phyloP scores from a whole-genome alignment of 2,797 vertebrate genomes.

The Platyrinchus mystaceus region DNA sequence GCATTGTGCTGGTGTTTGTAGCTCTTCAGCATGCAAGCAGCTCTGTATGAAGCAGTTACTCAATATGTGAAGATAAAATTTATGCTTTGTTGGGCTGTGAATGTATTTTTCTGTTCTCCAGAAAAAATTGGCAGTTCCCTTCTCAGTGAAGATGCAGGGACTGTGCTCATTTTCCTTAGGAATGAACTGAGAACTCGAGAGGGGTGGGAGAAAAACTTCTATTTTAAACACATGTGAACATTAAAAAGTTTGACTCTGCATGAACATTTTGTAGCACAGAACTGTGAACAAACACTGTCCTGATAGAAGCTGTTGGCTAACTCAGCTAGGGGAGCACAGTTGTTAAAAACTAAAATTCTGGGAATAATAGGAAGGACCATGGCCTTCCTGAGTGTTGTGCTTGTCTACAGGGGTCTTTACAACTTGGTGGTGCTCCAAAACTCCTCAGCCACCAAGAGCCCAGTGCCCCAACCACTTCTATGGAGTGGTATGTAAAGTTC shows the following conservation, averaged over 20 bases:
- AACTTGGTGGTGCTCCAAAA: neutral
- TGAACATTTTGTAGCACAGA: neutral
- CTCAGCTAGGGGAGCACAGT: neutral
- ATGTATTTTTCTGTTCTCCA: neutral
- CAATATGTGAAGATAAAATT: neutral
- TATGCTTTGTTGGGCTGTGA: neutral
- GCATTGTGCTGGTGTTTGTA: neutral
- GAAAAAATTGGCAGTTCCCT: neutral
- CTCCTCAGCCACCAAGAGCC: neutral
- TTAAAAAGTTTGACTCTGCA: neutral
- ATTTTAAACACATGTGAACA: neutral
- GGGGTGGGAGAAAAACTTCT: neutral
- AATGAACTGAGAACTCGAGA: neutral
- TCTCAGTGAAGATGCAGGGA: neutral
- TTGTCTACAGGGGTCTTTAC: neutral
- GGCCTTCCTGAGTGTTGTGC: neutral
- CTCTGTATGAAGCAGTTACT: neutral
- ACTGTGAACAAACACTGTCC: neutral
- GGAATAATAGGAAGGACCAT: neutral
- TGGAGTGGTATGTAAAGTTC: neutral
- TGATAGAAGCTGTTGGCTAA: neutral
- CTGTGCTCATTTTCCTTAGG: neutral
- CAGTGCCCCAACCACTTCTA: neutral
- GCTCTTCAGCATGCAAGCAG: neutral
- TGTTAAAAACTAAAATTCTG: neutral